Base-by-base conservation (phyloP, 2,113 vertebrate genomes). In the Sorex araneus region DNA sequence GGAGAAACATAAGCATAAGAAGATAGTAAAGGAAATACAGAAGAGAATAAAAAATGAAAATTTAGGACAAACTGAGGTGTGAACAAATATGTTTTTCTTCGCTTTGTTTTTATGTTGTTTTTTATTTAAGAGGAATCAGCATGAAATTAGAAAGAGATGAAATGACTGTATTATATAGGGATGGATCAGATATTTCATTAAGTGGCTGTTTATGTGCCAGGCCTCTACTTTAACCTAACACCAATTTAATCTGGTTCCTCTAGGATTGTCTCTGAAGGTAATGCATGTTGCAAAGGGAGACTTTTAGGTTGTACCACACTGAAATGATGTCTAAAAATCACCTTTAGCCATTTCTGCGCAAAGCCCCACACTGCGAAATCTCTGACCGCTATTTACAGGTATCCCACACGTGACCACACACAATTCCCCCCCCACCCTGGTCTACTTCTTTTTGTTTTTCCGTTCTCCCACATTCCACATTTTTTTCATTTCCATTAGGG, bases 211-310 rank as follows among this genome's bases (percentile, higher is more conserved):
- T 64, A 34, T 6, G 54, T 83, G 43, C 32, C 71, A 69, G 73
- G 16, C 3, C 27, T 77, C 89, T 57, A 30, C 67, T 71, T 83
- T 63, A 91, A 57, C 16, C 2, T 67, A 84, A 13, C 32, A 45
- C 43, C 47, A 80, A 16, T 89, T 47, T 80, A 87, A 94, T 54
- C 25, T 67, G 45, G 18, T 77, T 27, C 15, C 88, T 90, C 60
- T 84, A 43, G 19, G 36, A 30, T 50, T 74, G 5, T 8, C 50
- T 45, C 57, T 84, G 47, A 76, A 87, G 79, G 47, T 60, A 94
- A 93, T 43, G 84, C n/a, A 70, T 70, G 21, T 73, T 91, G 4
- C 19, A 75, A 87, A 92, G 47, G n/a, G 45, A 43, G 36, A 36
- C 60, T 80, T 78, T 95, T 73, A 94, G 84, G 30, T 30, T 28